Conservation (phyloP, 2,113 vertebrate genomes). For the Glaucomys volans region DNA sequence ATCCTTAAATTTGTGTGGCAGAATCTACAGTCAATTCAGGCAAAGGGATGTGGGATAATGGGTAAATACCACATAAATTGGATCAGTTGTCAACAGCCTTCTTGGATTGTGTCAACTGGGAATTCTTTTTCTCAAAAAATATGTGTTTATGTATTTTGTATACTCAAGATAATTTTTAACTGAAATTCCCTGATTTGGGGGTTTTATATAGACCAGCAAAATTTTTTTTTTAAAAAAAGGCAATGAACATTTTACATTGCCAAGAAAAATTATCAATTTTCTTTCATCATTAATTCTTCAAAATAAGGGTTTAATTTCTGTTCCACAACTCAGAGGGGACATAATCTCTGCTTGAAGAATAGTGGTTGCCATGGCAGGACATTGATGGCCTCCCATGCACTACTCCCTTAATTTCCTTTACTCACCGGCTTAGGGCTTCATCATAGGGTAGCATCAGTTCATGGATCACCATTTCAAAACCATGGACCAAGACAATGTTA, state of each 20-base stretch:
- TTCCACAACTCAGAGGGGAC: not conserved
- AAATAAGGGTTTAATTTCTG: not conserved
- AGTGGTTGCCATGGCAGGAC: not conserved
- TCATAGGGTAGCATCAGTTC: too few species aligned
- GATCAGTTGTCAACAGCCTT: not conserved
- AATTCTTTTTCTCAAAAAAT: not conserved
- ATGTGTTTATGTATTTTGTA: not conserved
- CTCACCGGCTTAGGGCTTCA: not conserved
- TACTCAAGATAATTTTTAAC: not conserved
- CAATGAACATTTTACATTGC: not conserved
- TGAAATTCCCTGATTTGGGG: not conserved
- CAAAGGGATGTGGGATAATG: not conserved
- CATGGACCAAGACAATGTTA: not conserved
- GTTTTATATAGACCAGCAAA: not conserved
- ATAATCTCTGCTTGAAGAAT: not conserved
- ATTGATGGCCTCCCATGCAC: fast-evolving
- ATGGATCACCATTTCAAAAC: not conserved
- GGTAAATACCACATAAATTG: not conserved
- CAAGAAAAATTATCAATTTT: not conserved
- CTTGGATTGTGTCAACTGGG: not conserved
- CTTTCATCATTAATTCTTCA: not conserved
- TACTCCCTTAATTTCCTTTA: not conserved
- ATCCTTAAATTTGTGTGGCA: not conserved
- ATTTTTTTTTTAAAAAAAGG: too few species aligned
- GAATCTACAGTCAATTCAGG: not conserved